Conservation (phyloP, 2,797 vertebrate species). For the Sebastes reedi region DNA sequence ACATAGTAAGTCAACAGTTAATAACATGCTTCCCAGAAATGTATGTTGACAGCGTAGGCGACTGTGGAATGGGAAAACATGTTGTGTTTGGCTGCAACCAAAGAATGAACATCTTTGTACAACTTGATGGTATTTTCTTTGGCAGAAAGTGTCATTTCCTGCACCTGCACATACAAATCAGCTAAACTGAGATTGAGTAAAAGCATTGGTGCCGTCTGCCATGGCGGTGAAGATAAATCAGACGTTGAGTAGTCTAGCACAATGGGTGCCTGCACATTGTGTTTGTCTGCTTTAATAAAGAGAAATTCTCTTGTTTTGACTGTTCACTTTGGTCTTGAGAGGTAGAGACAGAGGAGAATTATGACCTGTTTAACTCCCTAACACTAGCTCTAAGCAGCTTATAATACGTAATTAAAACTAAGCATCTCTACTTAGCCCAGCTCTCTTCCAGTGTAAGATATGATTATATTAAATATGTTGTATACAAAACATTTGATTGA, state of each 20-base stretch:
- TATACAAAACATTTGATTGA: not conserved
- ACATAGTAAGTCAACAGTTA: constrained; percentile 10
- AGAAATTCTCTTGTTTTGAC: not conserved
- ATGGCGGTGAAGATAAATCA: not conserved
- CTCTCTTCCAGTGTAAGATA: not conserved
- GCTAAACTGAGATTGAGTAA: not conserved
- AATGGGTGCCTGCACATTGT: not conserved
- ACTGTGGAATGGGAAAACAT: not conserved
- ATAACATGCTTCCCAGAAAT: not conserved
- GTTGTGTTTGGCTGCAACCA: not conserved
- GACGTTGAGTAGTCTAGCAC: not conserved
- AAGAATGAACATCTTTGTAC: not conserved
- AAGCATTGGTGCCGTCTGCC: not conserved
- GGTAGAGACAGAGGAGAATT: no score
- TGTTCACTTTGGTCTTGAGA: not conserved
- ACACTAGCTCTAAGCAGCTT: no score
- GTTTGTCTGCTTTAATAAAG: not conserved
- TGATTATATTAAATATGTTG: not conserved
- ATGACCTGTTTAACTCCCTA: no score
- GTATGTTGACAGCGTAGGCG: not conserved
- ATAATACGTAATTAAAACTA: no score
- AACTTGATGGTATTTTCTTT: not conserved
- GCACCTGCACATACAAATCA: not conserved
- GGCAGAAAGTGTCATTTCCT: not conserved
- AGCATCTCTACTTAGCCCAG: not conserved